Evolutionary conservation across 2,113 vertebrate genomes (phyloP).

Genomic region (Eurystomus gularis): DNA sequence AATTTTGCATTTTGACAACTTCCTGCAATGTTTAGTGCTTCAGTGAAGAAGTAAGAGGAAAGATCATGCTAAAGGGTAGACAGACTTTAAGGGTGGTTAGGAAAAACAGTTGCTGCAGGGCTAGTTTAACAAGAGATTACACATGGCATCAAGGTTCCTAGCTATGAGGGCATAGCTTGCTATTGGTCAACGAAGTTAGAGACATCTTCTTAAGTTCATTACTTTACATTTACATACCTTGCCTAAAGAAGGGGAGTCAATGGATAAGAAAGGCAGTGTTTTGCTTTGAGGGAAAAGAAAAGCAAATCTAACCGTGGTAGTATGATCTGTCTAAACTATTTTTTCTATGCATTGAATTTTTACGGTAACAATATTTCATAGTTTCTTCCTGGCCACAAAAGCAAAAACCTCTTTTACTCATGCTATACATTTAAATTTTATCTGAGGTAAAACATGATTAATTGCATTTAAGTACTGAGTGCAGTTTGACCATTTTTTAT

Average conservation of each 20-base stretch:
- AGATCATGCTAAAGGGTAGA: neutral
- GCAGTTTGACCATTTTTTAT: neutral
- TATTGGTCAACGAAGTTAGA: neutral
- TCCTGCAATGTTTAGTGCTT: neutral
- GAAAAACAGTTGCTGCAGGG: neutral
- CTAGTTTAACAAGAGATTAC: neutral
- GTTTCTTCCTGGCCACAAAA: neutral
- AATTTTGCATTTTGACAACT: neutral
- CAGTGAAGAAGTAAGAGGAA: neutral
- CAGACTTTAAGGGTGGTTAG: neutral
- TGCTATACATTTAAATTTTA: neutral
- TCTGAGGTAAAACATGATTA: neutral
- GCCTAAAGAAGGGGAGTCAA: neutral
- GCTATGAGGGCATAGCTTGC: neutral
- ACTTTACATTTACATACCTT: neutral
- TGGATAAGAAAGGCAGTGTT: neutral
- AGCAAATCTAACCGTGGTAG: neutral
- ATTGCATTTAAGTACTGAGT: neutral
- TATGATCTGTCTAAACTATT: neutral
- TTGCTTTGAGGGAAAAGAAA: neutral
- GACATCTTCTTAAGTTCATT: neutral
- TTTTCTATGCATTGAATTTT: neutral
- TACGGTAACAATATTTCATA: neutral
- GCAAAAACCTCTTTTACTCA: neutral
- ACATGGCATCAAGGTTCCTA: neutral